phyloP scores from a whole-genome alignment of 2,888 invertebrate genomes.

The Danaus chrysippus region DNA sequence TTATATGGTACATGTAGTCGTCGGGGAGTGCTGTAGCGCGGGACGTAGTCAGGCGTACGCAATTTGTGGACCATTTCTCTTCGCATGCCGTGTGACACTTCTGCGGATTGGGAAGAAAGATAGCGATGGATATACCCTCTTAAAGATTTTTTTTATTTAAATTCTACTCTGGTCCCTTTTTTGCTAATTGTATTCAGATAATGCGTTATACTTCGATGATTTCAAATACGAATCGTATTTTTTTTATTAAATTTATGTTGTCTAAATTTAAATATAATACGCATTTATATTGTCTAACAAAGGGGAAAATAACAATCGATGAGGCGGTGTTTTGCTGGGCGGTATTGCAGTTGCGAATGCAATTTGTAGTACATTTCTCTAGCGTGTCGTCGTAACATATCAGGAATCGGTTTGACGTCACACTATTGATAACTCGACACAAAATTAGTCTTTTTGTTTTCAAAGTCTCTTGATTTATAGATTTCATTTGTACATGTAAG shows the following conservation, averaged over 20 bases:
- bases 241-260: constrained; percentile 12
- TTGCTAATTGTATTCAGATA: neutral
- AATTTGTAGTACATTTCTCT: constrained; percentile 71
- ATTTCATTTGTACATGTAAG: constrained; percentile 23
- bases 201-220: too few relatives aligned
- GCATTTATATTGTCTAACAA: constrained; percentile 43
- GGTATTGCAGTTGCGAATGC: constrained; percentile 52
- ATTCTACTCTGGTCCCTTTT: neutral
- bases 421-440: constrained; percentile 60
- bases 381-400: constrained; percentile 63
- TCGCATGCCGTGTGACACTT: constrained; percentile 58
- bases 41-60: constrained; percentile 55
- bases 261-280: constrained; percentile 23
- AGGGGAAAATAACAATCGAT: constrained; percentile 65
- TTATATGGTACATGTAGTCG: constrained; percentile 23
- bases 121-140: constrained; percentile 44
- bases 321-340: constrained; percentile 49
- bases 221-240: constrained; percentile 3
- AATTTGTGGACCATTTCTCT: constrained; percentile 70
- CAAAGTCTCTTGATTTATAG: constrained; percentile 38
- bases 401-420: constrained; percentile 60
- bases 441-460: constrained; percentile 65
- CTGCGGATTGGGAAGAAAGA: constrained; percentile 53
- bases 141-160: constrained; percentile 12
- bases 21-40: constrained; percentile 35